phyloP scores from a whole-genome alignment of 2,113 vertebrate genomes.

The Microtus richardsoni region DNA sequence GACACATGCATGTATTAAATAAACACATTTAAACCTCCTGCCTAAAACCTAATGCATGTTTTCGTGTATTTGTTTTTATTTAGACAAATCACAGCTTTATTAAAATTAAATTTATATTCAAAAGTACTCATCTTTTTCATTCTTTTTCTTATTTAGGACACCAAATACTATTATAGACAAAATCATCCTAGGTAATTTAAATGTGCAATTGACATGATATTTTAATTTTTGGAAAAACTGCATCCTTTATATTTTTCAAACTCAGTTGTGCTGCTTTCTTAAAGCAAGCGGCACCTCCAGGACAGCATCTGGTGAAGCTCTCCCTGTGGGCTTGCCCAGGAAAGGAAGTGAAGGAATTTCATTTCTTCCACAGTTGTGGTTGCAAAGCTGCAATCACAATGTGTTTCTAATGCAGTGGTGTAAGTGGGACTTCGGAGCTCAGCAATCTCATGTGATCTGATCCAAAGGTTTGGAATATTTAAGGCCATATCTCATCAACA shows the following conservation, averaged over 20 bases:
- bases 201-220: slow-evolving; percentile 56
- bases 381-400: slow-evolving; percentile 77
- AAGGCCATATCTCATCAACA: slow-evolving; percentile 61
- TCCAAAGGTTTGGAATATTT: slow-evolving; percentile 72
- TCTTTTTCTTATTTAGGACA: slow-evolving; percentile 48
- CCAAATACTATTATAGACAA: slow-evolving; percentile 41
- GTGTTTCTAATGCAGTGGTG: slow-evolving; percentile 77
- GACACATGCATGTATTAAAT: not conserved
- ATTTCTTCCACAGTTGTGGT: slow-evolving; percentile 78
- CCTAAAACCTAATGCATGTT: slow-evolving; percentile 17
- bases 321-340: slow-evolving; percentile 69
- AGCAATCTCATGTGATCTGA: slow-evolving; percentile 72
- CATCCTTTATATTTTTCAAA: slow-evolving; percentile 74
- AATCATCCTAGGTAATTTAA: slow-evolving; percentile 57
- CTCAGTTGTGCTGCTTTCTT: slow-evolving; percentile 67
- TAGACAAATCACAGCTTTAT: slow-evolving; percentile 51
- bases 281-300: slow-evolving; percentile 75
- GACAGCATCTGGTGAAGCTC: slow-evolving; percentile 78
- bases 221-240: slow-evolving; percentile 66
- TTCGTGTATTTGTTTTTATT: slow-evolving; percentile 54
- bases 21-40: not conserved
- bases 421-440: slow-evolving; percentile 72
- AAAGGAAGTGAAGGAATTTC: slow-evolving; percentile 78
- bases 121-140: slow-evolving; percentile 19
- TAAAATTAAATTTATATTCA: slow-evolving; percentile 51